Percentiles rank a stretch among this genome's conserved stretches.
phyloP scores from a whole-genome alignment of 2,888 invertebrate genomes.

The Drosophila cyrtoloma region DNA sequence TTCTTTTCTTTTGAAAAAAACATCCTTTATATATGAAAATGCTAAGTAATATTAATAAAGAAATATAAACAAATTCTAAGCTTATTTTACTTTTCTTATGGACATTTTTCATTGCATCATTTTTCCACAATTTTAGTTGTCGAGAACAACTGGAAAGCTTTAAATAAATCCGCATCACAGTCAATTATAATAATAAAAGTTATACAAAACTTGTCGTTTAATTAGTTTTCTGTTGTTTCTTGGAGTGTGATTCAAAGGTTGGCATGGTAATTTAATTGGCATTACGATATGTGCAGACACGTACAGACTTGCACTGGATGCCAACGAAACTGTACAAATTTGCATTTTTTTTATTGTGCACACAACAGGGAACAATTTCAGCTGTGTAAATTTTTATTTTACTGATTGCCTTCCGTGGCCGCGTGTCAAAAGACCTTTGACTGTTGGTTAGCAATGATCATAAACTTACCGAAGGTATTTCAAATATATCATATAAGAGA shows the following conservation, averaged over 20 bases:
- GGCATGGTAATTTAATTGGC: constrained; percentile 5
- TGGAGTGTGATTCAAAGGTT: neutral
- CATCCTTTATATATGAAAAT: neutral
- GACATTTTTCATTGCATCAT: neutral
- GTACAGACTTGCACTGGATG: constrained; percentile 5
- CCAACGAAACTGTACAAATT: constrained; percentile 15
- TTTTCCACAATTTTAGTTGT: neutral
- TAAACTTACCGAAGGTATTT: constrained; percentile 2
- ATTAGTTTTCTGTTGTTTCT: neutral
- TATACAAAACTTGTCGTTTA: neutral
- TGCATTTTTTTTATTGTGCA: constrained; percentile 28
- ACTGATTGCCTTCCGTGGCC: constrained; percentile 34
- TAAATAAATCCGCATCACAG: neutral
- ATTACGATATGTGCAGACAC: constrained; percentile 25
- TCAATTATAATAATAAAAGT: neutral
- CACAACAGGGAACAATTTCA: constrained; percentile 17
- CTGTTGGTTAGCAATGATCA: constrained; percentile 8
- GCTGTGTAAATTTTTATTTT: constrained; percentile 22
- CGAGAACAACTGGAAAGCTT: no score
- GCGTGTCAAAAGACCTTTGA: constrained; percentile 30
- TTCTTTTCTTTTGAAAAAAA: neutral
- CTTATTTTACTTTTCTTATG: neutral
- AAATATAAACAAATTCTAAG: neutral
- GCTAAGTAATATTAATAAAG: neutral
- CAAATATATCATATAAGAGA: neutral